Percentiles rank a stretch among this genome's conserved stretches.
These are phyloP conservation scores for Hydraecia micacea DNA, from an alignment of 2,888 invertebrate genomes.

Conservation along the genomic window DNA sequence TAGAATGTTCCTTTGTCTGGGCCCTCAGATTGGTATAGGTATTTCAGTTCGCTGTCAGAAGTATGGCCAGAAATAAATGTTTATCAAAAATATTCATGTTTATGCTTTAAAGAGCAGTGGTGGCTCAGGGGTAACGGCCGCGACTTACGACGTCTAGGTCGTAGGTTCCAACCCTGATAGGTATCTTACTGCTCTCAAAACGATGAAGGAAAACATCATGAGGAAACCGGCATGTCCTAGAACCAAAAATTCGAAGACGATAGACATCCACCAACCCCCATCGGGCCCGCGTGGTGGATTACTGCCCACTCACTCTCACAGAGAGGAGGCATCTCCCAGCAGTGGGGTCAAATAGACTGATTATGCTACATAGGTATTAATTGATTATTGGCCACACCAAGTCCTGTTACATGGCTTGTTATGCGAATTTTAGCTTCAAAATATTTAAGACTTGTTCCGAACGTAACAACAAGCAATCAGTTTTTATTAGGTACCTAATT, in stretches of 20 bases:
- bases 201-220: background rate
- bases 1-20: background rate
- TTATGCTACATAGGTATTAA: background rate
- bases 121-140: background rate
- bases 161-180: background rate
- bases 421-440: background rate
- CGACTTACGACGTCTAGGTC: no score
- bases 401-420: conserved; percentile 21
- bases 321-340: no score
- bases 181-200: background rate
- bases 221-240: no score
- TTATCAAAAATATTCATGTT: background rate
- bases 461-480: background rate
- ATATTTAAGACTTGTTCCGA: conserved; percentile 20
- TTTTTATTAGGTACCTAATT: conserved; percentile 27
- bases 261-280: no score
- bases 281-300: no score
- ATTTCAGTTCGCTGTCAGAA: background rate
- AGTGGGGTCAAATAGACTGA: background rate
- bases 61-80: background rate
- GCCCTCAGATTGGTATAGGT: background rate
- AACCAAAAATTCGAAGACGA: no score
- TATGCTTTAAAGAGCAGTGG: background rate
- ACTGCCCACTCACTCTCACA: no score
- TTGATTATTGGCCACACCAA: conserved; percentile 21